Conservation (phyloP, 2,888 invertebrate species). For the Mongoloraphidia duomilia region DNA sequence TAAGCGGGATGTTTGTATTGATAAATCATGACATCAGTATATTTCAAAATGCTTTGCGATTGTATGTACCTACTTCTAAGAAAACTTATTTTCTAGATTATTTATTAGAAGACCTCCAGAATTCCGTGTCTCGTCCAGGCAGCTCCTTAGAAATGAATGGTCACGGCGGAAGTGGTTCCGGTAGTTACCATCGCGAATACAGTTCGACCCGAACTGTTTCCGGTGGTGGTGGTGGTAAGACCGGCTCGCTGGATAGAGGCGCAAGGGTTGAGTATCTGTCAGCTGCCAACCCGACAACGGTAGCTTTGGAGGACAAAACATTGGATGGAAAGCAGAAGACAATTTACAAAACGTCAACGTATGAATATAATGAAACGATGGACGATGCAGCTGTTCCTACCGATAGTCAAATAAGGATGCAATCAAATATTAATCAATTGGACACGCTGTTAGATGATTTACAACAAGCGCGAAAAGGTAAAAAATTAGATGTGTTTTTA, state of each 20-base stretch:
- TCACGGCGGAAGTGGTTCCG: constrained; percentile 14
- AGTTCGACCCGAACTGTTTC: constrained; percentile 15
- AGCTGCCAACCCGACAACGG: constrained; percentile 26
- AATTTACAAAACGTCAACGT: constrained; percentile 26
- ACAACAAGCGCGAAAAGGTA: constrained; percentile 33
- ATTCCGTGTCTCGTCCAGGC: constrained; percentile 27
- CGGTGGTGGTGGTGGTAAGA: constrained; percentile 16
- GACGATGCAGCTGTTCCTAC: neutral
- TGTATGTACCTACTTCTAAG: too few relatives aligned
- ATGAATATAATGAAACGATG: constrained; percentile 35
- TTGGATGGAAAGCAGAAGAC: constrained; percentile 17
- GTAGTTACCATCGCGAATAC: constrained; percentile 19
- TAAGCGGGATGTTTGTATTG: too few relatives aligned
- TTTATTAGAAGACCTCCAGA: constrained; percentile 30
- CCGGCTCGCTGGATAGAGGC: constrained; percentile 24
- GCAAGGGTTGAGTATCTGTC: constrained; percentile 19
- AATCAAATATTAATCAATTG: constrained; percentile 56
- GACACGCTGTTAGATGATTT: constrained; percentile 62
- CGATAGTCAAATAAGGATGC: constrained; percentile 24
- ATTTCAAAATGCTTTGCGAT: too few relatives aligned
- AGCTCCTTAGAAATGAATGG: constrained; percentile 23
- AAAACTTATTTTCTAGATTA: constrained; percentile 22
- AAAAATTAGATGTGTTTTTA: constrained; percentile 1
- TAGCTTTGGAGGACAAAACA: constrained; percentile 28
- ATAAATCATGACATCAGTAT: too few relatives aligned